A percentile compares a stretch with the other conserved stretches of the same genome.
These are phyloP conservation scores for Tangara arthus DNA, from an alignment of 2,797 vertebrate genomes.

Conservation along the genomic window DNA sequence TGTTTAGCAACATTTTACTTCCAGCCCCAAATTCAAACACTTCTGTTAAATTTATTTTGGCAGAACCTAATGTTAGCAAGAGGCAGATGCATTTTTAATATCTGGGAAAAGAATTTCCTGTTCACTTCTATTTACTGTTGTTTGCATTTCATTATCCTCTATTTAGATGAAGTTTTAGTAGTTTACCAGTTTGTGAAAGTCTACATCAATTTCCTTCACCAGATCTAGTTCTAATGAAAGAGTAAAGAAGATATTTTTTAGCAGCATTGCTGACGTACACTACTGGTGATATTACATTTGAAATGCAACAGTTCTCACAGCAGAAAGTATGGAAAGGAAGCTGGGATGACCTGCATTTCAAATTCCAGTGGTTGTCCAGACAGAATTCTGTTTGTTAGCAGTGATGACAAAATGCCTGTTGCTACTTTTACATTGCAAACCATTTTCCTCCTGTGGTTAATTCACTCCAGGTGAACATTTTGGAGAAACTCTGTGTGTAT, in stretches of 20 bases:
- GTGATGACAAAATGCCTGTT: conserved; percentile 32
- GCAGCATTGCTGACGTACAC: background rate
- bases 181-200: background rate
- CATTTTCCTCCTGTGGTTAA: conserved; percentile 23
- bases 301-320: background rate
- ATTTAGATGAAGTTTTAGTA: conserved; percentile 13
- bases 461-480: background rate
- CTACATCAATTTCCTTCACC: background rate
- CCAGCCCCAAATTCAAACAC: background rate
- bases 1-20: background rate
- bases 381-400: conserved; percentile 35
- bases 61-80: background rate
- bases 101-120: background rate
- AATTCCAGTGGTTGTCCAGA: conserved; percentile 34
- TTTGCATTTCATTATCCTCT: background rate
- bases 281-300: background rate
- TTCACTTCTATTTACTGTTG: conserved; percentile 23
- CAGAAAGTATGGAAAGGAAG: background rate
- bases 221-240: background rate
- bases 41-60: conserved; percentile 13
- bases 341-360: background rate
- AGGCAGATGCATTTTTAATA: background rate
- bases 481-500: background rate
- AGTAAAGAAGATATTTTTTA: background rate
- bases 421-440: conserved; percentile 24